Conservation (phyloP, 2,113 vertebrate genomes). For the Cathartes aura region DNA sequence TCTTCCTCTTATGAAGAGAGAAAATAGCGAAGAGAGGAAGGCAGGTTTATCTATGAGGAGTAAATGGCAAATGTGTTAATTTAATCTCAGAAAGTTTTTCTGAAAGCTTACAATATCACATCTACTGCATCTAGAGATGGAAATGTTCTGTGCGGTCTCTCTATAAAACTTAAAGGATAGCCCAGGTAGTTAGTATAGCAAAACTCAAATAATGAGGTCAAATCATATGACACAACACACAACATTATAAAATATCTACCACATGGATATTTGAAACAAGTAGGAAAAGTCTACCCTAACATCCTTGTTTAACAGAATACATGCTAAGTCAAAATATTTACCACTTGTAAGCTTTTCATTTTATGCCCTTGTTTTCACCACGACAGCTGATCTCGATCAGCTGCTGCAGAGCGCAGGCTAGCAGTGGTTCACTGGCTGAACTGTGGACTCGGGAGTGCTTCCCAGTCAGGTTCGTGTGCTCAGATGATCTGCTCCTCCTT, state of each 20-base stretch:
- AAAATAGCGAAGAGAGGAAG: background rate
- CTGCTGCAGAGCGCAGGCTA: background rate
- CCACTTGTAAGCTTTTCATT: rapidly evolving
- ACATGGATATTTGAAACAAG: background rate
- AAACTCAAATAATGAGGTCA: background rate
- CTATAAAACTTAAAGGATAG: background rate
- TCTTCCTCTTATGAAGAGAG: background rate
- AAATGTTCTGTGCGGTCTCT: background rate
- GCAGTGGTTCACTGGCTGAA: background rate
- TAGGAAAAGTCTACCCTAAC: background rate
- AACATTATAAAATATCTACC: background rate
- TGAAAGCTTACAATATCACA: background rate
- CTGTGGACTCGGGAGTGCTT: background rate
- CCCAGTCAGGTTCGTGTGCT: background rate
- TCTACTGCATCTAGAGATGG: background rate
- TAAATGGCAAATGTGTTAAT: background rate
- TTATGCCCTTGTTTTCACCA: background rate
- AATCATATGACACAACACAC: background rate
- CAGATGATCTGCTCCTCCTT: rapidly evolving
- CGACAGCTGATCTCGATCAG: background rate
- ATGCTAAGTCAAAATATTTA: background rate
- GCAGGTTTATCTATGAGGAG: background rate
- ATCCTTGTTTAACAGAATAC: background rate
- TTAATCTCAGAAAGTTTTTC: background rate
- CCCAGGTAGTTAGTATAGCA: background rate